Base-by-base conservation (phyloP, 2,113 vertebrate genomes). In the Dissostichus mawsoni region DNA sequence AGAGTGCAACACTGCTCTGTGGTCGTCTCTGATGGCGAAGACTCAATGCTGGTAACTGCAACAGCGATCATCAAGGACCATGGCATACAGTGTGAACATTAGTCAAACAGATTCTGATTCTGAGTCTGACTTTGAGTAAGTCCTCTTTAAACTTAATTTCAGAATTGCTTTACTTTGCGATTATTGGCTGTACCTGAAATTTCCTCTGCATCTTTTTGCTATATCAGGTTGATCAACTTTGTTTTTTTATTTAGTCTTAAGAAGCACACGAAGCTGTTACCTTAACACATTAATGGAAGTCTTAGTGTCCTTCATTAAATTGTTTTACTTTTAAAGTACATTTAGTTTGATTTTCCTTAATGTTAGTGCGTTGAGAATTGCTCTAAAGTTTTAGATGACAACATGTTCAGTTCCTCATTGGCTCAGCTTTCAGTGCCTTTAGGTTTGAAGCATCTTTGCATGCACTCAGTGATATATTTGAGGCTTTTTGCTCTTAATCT, bases 121-220 rank as follows among this genome's bases (percentile, higher is more conserved):
- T 50, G 75, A 87, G 80, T 58, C 73, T 14, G 84, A 90, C 59
- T 80, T 80, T 74, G 76, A 87, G 88, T 91, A 61, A 83, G 84
- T 91, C 50, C 1, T 36, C 2, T 53, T 68, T 13, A 36, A n/a
- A 6, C 48, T 64, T 17, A 11, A 41, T 48, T 50, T 61, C 10
- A 56, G 13, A 25, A 2, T 29, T 50, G 16, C 1, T 52, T 56
- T 23, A 4, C 11, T 66, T 29, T 25, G 20, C 51, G 8, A 8
- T n/a, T 13, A n/a, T 33, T 1, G 9, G 2, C 10, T 45, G 17
- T 33, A 33, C 11, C 14, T 14, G 8, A 11, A 1, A 8, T 69
- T 29, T 47, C 14, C 16, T 18, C 16, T n/a, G 14, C 29, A 59
- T 45, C 10, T 44, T 52, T 25, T 13, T 68, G 9, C 53, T 48